These are phyloP conservation scores for Microcebus ravelobensis DNA, from an alignment of 2,113 vertebrate species.

Conservation along the genomic window DNA sequence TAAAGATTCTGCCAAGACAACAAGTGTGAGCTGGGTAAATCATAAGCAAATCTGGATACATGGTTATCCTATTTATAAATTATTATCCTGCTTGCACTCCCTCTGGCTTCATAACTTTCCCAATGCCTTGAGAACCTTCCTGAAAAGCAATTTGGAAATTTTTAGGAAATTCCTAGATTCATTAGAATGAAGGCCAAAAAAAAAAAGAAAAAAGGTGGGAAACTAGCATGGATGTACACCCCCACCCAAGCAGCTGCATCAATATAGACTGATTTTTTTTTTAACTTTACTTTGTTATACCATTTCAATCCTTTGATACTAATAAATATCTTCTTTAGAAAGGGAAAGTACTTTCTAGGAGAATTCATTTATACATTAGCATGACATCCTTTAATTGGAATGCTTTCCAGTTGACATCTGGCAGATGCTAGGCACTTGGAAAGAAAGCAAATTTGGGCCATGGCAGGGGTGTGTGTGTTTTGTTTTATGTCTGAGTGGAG, in stretches of 20 bases:
- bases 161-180: background rate
- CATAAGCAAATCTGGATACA: background rate
- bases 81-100: background rate
- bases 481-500: background rate
- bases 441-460: background rate
- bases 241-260: background rate
- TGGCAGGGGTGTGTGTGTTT: background rate
- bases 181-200: background rate
- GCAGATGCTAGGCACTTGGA: background rate
- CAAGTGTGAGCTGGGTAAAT: background rate
- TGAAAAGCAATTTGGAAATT: background rate
- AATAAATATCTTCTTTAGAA: background rate
- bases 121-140: background rate
- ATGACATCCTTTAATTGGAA: background rate
- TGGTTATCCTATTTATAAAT: background rate
- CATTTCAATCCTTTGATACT: background rate
- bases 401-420: background rate
- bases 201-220: background rate
- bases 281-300: background rate
- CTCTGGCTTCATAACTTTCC: background rate
- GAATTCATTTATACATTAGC: background rate
- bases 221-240: background rate
- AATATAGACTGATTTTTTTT: background rate
- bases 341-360: background rate
- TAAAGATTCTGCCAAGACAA: background rate